phyloP scores from a whole-genome alignment of 2,888 invertebrate genomes.

The Caenorhabditis plicata region DNA sequence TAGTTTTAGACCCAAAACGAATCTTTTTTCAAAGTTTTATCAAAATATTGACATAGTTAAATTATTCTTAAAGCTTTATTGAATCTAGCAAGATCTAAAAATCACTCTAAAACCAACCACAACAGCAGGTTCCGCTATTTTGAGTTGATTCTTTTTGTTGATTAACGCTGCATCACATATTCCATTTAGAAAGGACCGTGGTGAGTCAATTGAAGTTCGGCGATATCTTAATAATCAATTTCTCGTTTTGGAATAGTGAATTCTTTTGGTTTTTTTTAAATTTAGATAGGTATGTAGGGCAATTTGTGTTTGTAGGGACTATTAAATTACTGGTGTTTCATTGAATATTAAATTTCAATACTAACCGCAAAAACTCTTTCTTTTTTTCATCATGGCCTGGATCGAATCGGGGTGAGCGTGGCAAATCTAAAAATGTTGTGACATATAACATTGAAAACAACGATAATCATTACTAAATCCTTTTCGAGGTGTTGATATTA shows the following conservation, averaged over 20 bases:
- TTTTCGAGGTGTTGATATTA: constrained; percentile 20
- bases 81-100: no score
- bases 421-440: constrained; percentile 22
- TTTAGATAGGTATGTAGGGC: no score
- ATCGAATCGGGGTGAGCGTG: constrained; percentile 32
- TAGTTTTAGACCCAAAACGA: no score
- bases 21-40: no score
- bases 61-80: no score
- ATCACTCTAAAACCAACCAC: no score
- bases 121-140: constrained; percentile 13
- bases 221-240: constrained; percentile 21
- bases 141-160: constrained; percentile 13
- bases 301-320: no score
- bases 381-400: constrained; percentile 20
- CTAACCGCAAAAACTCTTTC: constrained; percentile 22
- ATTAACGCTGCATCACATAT: constrained; percentile 25
- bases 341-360: no score
- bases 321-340: no score
- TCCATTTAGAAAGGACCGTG: constrained; percentile 32
- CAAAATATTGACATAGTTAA: no score
- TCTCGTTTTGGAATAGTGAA: neutral
- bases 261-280: neutral
- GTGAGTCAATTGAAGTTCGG: constrained; percentile 33
- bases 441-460: constrained; percentile 13
- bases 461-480: constrained; percentile 19